phyloP scores from a whole-genome alignment of 2,113 vertebrate genomes.

The Peucedramus taeniatus region DNA sequence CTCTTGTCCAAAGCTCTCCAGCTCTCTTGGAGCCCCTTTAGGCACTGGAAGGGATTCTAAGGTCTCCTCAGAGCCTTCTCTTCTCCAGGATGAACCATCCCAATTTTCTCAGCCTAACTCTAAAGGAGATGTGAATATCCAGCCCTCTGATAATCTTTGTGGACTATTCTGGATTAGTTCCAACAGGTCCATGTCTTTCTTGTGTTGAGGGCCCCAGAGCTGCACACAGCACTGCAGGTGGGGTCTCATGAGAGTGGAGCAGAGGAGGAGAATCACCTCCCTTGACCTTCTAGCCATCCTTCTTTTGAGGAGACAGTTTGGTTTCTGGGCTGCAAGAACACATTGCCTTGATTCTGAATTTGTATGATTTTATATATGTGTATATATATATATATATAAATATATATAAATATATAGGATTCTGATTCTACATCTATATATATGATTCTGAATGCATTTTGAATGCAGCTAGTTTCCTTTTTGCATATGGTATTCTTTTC shows the following conservation, averaged over 20 bases:
- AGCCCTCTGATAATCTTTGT: not conserved
- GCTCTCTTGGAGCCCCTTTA: too few species aligned
- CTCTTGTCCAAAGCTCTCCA: not conserved
- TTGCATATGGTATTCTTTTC: not conserved
- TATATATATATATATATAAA: too few species aligned
- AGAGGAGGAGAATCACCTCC: not conserved
- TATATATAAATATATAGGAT: not conserved
- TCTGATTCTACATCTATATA: not conserved
- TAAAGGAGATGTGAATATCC: not conserved
- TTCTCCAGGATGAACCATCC: not conserved
- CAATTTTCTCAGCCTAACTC: not conserved
- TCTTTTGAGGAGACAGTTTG: not conserved
- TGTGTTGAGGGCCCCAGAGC: not conserved
- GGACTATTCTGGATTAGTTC: not conserved
- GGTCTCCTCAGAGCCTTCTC: fast-evolving
- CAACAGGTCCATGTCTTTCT: fast-evolving
- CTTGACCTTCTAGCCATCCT: not conserved
- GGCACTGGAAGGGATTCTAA: not conserved
- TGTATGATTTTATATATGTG: not conserved
- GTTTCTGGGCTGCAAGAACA: not conserved
- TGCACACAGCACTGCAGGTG: not conserved
- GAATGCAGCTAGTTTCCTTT: not conserved
- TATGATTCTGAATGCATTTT: not conserved
- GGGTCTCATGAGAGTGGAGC: not conserved
- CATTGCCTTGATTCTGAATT: not conserved